These are phyloP conservation scores for Bathynomus jamesi DNA, from an alignment of 1,140 invertebrate genomes.

Conservation along the genomic window DNA sequence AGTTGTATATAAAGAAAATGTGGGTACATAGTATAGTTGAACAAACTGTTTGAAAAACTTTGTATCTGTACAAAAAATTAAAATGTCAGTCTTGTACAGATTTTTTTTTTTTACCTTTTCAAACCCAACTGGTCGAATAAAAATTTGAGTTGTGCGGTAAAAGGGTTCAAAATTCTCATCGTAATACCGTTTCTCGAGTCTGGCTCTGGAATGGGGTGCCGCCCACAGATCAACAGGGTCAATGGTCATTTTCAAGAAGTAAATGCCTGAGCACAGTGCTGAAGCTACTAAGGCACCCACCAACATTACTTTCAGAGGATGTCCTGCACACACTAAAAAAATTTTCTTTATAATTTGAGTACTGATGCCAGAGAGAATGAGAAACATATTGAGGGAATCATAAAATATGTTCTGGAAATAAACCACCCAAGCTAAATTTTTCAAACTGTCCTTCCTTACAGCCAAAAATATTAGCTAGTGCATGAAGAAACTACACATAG, in stretches of 20 bases:
- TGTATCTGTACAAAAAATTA: not conserved
- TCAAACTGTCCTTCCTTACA: too few species aligned
- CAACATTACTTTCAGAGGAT: conserved; percentile 68
- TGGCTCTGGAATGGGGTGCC: conserved; percentile 69
- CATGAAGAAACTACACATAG: too few species aligned
- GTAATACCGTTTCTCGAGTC: conserved; percentile 81
- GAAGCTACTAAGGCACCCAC: conserved; percentile 56
- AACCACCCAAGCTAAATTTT: too few species aligned
- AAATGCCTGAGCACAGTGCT: conserved; percentile 57
- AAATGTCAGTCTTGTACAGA: not conserved
- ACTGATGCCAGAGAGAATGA: too few species aligned
- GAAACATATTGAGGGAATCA: too few species aligned
- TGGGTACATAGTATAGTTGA: not conserved
- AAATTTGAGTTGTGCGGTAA: conserved; percentile 87
- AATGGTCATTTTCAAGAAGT: conserved; percentile 61
- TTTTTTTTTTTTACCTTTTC: conserved; percentile 8
- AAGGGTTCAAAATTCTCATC: conserved; percentile 91
- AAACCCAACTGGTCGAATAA: conserved; percentile 52
- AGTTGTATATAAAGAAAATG: not conserved
- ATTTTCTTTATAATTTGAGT: too few species aligned
- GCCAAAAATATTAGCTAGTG: too few species aligned
- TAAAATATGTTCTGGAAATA: too few species aligned
- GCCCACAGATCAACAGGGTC: conserved; percentile 98
- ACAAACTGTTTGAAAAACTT: not conserved
- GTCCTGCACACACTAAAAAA: conserved; percentile 63